Base-by-base conservation (phyloP, 2,797 vertebrate genomes). In the Ceryle rudis region DNA sequence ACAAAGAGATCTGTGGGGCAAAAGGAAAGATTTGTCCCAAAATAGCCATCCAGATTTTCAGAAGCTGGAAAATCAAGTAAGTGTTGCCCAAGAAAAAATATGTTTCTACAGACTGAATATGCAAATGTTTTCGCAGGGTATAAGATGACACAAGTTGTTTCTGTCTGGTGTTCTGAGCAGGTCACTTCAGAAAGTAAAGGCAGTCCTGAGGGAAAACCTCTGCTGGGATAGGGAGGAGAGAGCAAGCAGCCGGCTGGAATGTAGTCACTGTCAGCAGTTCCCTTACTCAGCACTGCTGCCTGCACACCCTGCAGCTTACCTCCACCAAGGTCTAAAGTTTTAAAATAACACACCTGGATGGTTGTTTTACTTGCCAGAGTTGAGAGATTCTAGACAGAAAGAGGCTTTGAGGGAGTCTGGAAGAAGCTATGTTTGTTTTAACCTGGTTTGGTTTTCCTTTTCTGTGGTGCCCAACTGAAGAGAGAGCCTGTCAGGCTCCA, bases 351-450 rank as follows among this genome's bases (percentile, higher is more conserved):
- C 90, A 95, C 83, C 71, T 94, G 92, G 51, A 77, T 55, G 52
- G 17, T 54, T 94, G 80, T 86, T 93, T 75, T 49, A 87, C 95
- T 95, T 92, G 31, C 65, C 47, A 73, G 75, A 78, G 57, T 42
- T 81, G 35, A 86, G 84, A 77, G 64, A 69, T 84, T 94, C 67
- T 75, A 88, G 72, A 78, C 33, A 89, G 54, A 60, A 77, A 41
- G 49, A 86, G 67, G 42, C 86, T 93, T 87, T 94, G 89, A 96
- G 44, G 49, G 16, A 91, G 44, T 11, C 61, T 96, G 89, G 79
- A 67, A 93, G 66, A 55, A 80, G 37, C 12, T 71, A 13, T 93
- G 90, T 87, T 97, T 96, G 54, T 81, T 92, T 97, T 92, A 92
- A 89, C 74, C 42, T 82, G 26, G 14, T 78, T 89, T 82, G 51